These are phyloP conservation scores for Aramus guarauna DNA, from an alignment of 2,113 vertebrate genomes.

Conservation along the genomic window DNA sequence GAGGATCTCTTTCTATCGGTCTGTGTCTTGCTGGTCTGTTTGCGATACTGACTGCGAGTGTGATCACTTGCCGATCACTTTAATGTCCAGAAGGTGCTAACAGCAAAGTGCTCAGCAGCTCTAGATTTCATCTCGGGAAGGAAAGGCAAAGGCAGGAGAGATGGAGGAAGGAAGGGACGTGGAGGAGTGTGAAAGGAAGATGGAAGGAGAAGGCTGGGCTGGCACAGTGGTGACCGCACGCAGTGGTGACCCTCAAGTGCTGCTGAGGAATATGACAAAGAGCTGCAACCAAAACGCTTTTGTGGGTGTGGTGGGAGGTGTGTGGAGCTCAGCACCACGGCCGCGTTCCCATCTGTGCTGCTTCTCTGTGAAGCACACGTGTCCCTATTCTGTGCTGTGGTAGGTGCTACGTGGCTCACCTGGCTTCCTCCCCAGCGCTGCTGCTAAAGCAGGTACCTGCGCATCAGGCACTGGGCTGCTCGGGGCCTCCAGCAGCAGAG, in stretches of 20 bases:
- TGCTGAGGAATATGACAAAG: background rate
- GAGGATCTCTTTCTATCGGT: background rate
- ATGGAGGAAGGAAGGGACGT: background rate
- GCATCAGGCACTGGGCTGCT: background rate
- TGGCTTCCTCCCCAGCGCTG: background rate
- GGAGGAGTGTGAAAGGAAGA: background rate
- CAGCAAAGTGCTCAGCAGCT: background rate
- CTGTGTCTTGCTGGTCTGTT: background rate
- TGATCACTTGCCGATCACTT: background rate
- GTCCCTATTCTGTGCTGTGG: background rate
- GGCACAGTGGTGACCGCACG: background rate
- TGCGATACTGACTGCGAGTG: background rate
- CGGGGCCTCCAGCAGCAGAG: background rate
- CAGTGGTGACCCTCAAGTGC: background rate
- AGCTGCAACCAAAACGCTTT: background rate
- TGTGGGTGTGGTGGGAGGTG: background rate
- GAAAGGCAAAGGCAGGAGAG: background rate
- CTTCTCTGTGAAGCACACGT: fast-evolving
- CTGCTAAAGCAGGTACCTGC: background rate
- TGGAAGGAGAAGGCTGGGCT: background rate
- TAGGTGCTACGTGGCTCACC: background rate
- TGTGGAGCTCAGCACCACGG: background rate
- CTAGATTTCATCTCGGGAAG: background rate
- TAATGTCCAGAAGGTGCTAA: background rate
- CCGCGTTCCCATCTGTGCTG: background rate